Percentiles rank a stretch among this genome's conserved stretches.
These are phyloP conservation scores for Epizoanthus stellaris DNA, from an alignment of 92 coral and sea anemone species.

Conservation along the genomic window DNA sequence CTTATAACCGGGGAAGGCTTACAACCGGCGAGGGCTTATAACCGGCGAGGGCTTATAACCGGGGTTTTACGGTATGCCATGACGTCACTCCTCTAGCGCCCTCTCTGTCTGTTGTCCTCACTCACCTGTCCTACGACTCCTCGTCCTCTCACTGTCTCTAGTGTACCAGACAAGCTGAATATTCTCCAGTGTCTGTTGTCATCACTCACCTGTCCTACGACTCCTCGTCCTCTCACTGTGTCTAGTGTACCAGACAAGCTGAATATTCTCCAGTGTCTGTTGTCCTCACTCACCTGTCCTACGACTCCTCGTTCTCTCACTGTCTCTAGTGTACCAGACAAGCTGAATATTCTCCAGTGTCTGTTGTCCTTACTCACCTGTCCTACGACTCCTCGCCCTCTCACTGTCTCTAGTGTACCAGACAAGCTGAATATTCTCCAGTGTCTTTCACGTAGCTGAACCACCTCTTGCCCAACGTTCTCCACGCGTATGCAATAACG, in stretches of 20 bases:
- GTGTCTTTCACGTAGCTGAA: constrained; percentile 94
- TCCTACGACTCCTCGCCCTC: constrained; percentile 98
- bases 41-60: no score
- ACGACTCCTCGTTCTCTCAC: constrained; percentile 90
- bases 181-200: no score
- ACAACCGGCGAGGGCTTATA: no score
- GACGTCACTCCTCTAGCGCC: no score
- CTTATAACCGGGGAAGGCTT: no score
- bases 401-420: constrained; percentile 95
- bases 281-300: constrained; percentile 76
- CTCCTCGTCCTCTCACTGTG: constrained; percentile 93
- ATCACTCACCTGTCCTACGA: constrained; percentile 86
- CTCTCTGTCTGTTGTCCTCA: no score
- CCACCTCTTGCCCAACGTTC: constrained; percentile 87
- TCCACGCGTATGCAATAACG: constrained; percentile 96
- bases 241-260: constrained; percentile 93
- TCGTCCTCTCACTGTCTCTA: background rate
- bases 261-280: constrained; percentile 93
- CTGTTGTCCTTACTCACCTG: constrained; percentile 72
- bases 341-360: constrained; percentile 93
- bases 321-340: constrained; percentile 86
- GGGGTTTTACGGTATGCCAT: no score
- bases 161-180: no score
- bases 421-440: constrained; percentile 98
- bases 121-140: background rate